Conservation (phyloP, 2,888 invertebrate genomes). For the Portevinia maculata region DNA sequence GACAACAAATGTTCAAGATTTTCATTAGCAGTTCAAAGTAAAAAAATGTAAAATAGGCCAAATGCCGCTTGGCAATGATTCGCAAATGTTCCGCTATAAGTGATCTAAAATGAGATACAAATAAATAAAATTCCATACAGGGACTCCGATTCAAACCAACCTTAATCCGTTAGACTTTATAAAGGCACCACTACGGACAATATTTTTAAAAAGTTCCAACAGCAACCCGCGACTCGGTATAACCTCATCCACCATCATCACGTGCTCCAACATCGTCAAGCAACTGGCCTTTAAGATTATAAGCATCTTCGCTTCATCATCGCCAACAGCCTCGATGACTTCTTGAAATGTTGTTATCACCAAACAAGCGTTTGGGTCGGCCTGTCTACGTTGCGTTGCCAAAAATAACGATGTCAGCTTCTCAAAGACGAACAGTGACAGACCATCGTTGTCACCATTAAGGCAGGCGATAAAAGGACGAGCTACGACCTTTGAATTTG, state of each 20-base stretch:
- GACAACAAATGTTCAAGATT: slow-evolving; percentile 77
- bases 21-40: slow-evolving; percentile 81
- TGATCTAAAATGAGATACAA: slow-evolving; percentile 54
- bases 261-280: slow-evolving; percentile 80
- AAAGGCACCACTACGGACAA: slow-evolving; percentile 76
- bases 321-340: slow-evolving; percentile 75
- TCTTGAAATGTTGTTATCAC: slow-evolving; percentile 80
- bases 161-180: slow-evolving; percentile 74
- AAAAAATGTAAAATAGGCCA: slow-evolving; percentile 81
- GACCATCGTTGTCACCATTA: slow-evolving; percentile 77
- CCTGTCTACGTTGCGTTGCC: slow-evolving; percentile 80
- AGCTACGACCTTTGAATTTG: slow-evolving; percentile 79
- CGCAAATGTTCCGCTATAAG: slow-evolving; percentile 78
- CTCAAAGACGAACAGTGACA: slow-evolving; percentile 79
- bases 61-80: slow-evolving; percentile 79
- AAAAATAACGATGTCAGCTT: slow-evolving; percentile 80
- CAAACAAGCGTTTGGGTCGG: slow-evolving; percentile 79
- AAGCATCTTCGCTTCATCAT: slow-evolving; percentile 75
- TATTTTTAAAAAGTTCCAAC: slow-evolving; percentile 77
- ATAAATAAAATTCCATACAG: not conserved
- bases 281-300: slow-evolving; percentile 78
- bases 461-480: slow-evolving; percentile 80
- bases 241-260: slow-evolving; percentile 82
- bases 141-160: slow-evolving; percentile 32
- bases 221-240: slow-evolving; percentile 79